A percentile compares a stretch with the other conserved stretches of the same genome.
phyloP scores from a whole-genome alignment of 23 tunicate species.

The Aplidium turbinatum region DNA sequence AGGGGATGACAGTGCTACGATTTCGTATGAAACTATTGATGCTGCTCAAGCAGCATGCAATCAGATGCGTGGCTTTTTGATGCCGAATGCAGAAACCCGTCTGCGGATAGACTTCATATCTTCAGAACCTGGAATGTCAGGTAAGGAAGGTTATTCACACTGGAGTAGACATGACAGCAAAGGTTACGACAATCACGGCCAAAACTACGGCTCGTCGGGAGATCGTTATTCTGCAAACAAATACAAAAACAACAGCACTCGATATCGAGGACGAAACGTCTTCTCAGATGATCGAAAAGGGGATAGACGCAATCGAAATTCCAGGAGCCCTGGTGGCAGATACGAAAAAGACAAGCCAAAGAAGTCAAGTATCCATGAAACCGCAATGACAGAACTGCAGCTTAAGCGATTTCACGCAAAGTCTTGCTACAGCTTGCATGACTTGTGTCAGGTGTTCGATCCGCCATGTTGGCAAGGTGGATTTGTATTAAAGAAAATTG shows the following conservation, averaged over 20 bases:
- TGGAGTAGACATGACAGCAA: slow-evolving; percentile 47
- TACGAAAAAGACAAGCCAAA: slow-evolving; percentile 10
- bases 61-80: slow-evolving; percentile 92
- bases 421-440: slow-evolving; percentile 61
- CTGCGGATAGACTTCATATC: slow-evolving; percentile 84
- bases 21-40: slow-evolving; percentile 86
- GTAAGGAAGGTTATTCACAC: slow-evolving; percentile 48
- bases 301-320: slow-evolving; percentile 4
- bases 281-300: slow-evolving; percentile 35
- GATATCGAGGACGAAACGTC: slow-evolving; percentile 49
- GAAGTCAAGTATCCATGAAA: slow-evolving; percentile 30
- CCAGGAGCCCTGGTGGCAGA: slow-evolving; percentile 29
- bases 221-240: slow-evolving; percentile 40
- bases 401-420: slow-evolving; percentile 62
- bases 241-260: slow-evolving; percentile 32
- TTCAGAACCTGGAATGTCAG: slow-evolving; percentile 69
- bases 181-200: slow-evolving; percentile 16
- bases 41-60: slow-evolving; percentile 91
- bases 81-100: slow-evolving; percentile 88
- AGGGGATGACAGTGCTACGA: slow-evolving; percentile 70
- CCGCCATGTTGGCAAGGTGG: slow-evolving; percentile 99
- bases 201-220: slow-evolving; percentile 1
- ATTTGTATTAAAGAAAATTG: slow-evolving; percentile 83
- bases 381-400: slow-evolving; percentile 70
- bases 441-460: slow-evolving; percentile 69